Base-by-base conservation (phyloP, 2,113 vertebrate genomes). In the Mesoclemmys tuberculata region DNA sequence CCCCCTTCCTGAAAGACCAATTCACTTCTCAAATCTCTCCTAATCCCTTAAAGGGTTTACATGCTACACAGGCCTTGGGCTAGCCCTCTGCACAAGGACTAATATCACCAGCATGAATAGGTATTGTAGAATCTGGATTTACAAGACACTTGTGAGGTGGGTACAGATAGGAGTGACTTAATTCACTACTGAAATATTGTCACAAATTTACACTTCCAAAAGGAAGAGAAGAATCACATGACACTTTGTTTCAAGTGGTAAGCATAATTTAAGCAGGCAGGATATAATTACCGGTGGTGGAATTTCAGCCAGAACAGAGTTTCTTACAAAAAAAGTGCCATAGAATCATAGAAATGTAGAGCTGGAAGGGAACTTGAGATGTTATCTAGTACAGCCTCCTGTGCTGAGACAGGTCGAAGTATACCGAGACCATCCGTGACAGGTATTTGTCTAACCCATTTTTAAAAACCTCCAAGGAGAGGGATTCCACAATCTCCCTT, bases 151-250 rank as follows among this genome's bases (percentile, higher is more conserved):
- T 89, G 94, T 87, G 92, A 96, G 92, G 82, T 10, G 95, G 89
- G 87, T 93, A 89, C 55, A 49, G 71, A 2, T 9, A 91, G 56
- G 44, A 64, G 81, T 94, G 90, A 95, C 93, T 95, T 96, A 94
- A 95, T 94, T 82, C 19, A 27, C 54, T 0, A 4, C 82, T 96
- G 93, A 97, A 94, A 96, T 82, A 52, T 71, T 84, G 84, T 83
- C 92, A 94, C 78, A 92, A 87, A 83, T 94, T 96, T 93, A 88
- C 29, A 16, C 41, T 94, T 94, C 96, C 88, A 95, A 95, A 94
- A 90, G 87, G 94, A 95, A 95, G 93, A 92, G 79, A 95, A 91
- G 80, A 92, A 81, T 96, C 93, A 22, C 16, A 19, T n/a, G 35
- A 52, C 79, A n/a, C n/a, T n/a, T n/a, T 75, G 4, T 84, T 75